Evolutionary conservation across 2,797 vertebrate species (phyloP).

Genomic region (Myoxocephalus aenaeus): DNA sequence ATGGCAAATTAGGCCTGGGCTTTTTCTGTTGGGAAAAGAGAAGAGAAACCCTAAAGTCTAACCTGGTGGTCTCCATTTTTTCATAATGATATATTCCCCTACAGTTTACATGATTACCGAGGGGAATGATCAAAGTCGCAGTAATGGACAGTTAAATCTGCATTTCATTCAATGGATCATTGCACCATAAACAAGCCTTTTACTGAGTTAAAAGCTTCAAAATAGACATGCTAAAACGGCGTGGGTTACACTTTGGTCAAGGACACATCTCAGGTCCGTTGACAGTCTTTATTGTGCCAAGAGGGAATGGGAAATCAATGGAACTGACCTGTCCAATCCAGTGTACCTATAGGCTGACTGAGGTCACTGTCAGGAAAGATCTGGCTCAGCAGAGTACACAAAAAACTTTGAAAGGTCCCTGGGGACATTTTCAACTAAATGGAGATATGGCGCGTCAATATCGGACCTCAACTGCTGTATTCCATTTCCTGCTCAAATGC

Average conservation of each 20-base stretch:
- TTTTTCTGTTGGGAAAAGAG: constrained; percentile 82
- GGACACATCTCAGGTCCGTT: constrained; percentile 80
- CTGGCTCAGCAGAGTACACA: constrained; percentile 84
- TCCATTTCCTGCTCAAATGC: constrained; percentile 31
- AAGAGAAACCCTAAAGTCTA: constrained; percentile 75
- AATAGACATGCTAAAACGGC: constrained; percentile 60
- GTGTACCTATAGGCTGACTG: constrained; percentile 83
- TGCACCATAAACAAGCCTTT: constrained; percentile 43
- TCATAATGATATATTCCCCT: constrained; percentile 80
- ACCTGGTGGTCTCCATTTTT: constrained; percentile 85
- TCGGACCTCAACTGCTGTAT: constrained; percentile 34
- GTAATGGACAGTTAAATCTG: constrained; percentile 60
- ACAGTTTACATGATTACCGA: constrained; percentile 76
- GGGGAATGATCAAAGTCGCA: constrained; percentile 63
- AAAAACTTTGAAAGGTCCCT: constrained; percentile 80
- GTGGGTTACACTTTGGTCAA: constrained; percentile 79
- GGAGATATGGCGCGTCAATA: constrained; percentile 74
- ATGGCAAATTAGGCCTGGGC: constrained; percentile 87
- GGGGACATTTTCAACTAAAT: constrained; percentile 74
- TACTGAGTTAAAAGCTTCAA: constrained; percentile 60
- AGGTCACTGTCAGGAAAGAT: constrained; percentile 84
- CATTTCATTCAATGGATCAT: constrained; percentile 62
- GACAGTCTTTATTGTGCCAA: constrained; percentile 83
- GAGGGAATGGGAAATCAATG: constrained; percentile 85
- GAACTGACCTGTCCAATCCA: constrained; percentile 79